phyloP scores from a whole-genome alignment of 2,888 invertebrate genomes.

The Drepana falcataria region DNA sequence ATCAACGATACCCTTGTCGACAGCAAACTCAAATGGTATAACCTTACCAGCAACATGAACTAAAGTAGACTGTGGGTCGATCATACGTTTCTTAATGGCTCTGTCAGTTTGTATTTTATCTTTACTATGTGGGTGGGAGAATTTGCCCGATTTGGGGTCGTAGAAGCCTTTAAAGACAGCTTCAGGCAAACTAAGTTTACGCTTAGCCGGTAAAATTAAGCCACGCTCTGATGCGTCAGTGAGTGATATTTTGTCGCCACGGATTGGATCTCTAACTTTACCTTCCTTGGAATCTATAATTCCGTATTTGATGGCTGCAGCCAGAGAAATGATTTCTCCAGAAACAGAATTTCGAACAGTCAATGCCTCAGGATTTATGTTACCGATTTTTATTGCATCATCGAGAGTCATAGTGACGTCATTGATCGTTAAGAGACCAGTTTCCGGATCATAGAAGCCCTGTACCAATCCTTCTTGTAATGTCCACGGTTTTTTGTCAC shows the following conservation, averaged over 20 bases:
- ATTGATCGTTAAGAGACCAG: constrained; percentile 85
- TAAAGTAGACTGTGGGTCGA: constrained; percentile 91
- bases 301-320: constrained; percentile 87
- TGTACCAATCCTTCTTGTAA: constrained; percentile 90
- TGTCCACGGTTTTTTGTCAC: constrained; percentile 88
- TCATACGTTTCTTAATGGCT: constrained; percentile 89
- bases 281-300: constrained; percentile 89
- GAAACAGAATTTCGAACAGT: constrained; percentile 89
- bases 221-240: constrained; percentile 91
- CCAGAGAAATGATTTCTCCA: constrained; percentile 87
- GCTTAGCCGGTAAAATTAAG: constrained; percentile 88
- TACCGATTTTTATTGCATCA: constrained; percentile 85
- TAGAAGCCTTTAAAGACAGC: constrained; percentile 95
- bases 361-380: constrained; percentile 87
- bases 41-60: constrained; percentile 89
- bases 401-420: constrained; percentile 84
- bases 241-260: constrained; percentile 85
- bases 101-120: constrained; percentile 89
- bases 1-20: constrained; percentile 87
- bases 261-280: constrained; percentile 86
- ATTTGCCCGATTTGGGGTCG: constrained; percentile 89
- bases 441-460: constrained; percentile 86
- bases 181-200: constrained; percentile 90
- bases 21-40: constrained; percentile 90
- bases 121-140: constrained; percentile 87